Evolutionary conservation across 2,113 vertebrate species (phyloP).

Genomic region (Mustelus asterias): DNA sequence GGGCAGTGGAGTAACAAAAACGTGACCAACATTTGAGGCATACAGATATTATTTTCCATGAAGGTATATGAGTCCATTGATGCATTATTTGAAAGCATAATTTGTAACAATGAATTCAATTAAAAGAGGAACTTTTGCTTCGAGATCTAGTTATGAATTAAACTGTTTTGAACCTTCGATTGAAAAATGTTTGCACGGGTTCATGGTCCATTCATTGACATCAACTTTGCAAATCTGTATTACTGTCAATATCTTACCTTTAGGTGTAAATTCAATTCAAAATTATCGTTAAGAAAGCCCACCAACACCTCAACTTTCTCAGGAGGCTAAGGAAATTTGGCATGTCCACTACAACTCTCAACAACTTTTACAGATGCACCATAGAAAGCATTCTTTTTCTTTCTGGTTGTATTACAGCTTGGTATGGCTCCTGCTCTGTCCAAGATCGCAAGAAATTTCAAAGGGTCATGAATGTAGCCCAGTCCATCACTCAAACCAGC

Average conservation of each 20-base stretch:
- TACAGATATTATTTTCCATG: background rate
- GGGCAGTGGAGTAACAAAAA: background rate
- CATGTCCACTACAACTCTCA: no score
- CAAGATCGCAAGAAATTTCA: no score
- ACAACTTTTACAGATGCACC: no score
- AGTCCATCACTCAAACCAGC: no score
- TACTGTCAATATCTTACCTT: slow-evolving; percentile 1
- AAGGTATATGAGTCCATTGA: background rate
- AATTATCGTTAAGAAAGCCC: no score
- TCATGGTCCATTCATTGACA: background rate
- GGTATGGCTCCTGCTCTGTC: no score
- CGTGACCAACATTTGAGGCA: background rate
- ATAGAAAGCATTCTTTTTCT: no score
- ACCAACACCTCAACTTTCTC: no score
- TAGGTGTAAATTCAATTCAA: background rate
- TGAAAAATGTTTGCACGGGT: background rate
- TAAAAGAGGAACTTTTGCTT: background rate
- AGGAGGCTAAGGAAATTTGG: no score
- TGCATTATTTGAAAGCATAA: background rate
- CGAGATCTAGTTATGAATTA: background rate
- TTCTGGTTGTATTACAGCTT: no score
- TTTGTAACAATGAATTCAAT: background rate
- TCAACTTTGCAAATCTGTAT: background rate
- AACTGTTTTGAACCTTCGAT: background rate
- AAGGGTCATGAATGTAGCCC: no score